phyloP scores from a whole-genome alignment of 53 echinoderm and acorn worm species.

The Stichopus horrens region DNA sequence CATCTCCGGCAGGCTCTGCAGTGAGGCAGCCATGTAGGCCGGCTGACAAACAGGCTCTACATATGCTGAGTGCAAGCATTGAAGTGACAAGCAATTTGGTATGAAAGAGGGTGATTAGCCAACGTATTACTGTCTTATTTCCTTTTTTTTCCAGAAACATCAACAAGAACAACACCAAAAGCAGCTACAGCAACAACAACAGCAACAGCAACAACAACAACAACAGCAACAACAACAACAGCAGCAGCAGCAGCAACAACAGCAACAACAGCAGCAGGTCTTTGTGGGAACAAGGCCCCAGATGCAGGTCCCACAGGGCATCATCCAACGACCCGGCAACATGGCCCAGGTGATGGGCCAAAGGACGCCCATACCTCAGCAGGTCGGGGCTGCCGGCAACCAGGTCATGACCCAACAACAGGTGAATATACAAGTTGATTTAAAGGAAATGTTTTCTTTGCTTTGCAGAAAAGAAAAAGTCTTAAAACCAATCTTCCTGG shows the following conservation, averaged over 20 bases:
- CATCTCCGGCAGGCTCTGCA: too few relatives aligned
- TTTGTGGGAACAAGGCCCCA: slow-evolving; percentile 47
- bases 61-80: too few relatives aligned
- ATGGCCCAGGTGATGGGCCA: slow-evolving; percentile 42
- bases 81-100: too few relatives aligned
- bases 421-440: too few relatives aligned
- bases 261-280: slow-evolving; percentile 44
- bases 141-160: slow-evolving; percentile 49
- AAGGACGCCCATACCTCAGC: neutral
- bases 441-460: too few relatives aligned
- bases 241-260: slow-evolving; percentile 64
- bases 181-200: slow-evolving; percentile 64
- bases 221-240: slow-evolving; percentile 60
- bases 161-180: slow-evolving; percentile 56
- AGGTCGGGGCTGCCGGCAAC: neutral
- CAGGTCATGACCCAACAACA: neutral
- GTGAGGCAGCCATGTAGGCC: too few relatives aligned
- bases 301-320: slow-evolving; percentile 22
- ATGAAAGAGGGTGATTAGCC: neutral
- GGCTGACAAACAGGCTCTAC: too few relatives aligned
- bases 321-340: slow-evolving; percentile 41
- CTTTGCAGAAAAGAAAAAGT: too few relatives aligned
- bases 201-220: slow-evolving; percentile 28
- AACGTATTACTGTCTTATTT: neutral
- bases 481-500: too few relatives aligned